A percentile compares a stretch with the other conserved stretches of the same genome.
Conservation (phyloP, 92 coral and sea anemone species). For the Zoanthus gigantus region DNA sequence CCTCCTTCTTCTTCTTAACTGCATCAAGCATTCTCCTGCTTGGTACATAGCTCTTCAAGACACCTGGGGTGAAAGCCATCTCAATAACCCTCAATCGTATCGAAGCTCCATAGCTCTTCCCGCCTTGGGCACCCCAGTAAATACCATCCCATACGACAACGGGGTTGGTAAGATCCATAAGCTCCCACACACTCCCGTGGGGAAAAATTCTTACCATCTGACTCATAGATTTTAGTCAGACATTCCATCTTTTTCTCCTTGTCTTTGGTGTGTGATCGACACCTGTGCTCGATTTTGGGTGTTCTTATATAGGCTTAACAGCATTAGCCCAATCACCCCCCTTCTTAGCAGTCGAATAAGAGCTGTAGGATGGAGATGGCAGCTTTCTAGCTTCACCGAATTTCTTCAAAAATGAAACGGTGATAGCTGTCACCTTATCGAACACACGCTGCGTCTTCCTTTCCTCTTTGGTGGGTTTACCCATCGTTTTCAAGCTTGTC, state of each 20-base stretch:
- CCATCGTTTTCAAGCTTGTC: not conserved
- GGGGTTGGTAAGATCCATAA: not conserved
- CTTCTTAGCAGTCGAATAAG: not conserved
- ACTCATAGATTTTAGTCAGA: not conserved
- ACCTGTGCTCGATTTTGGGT: not conserved
- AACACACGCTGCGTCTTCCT: not conserved
- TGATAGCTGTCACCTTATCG: not conserved
- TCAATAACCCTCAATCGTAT: not conserved
- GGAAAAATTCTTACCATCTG: not conserved
- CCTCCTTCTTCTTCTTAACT: too few relatives aligned
- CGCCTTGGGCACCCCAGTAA: conserved; percentile 13
- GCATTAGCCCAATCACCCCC: too few relatives aligned
- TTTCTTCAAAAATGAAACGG: not conserved
- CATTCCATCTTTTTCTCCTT: not conserved
- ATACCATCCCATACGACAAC: conserved; percentile 14
- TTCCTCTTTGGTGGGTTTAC: not conserved
- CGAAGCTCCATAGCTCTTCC: conserved; percentile 13
- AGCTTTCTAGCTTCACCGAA: not conserved
- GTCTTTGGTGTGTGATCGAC: not conserved
- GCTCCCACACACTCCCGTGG: not conserved
- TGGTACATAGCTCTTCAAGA: too few relatives aligned
- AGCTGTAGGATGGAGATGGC: not conserved
- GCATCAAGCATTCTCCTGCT: too few relatives aligned
- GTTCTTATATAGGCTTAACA: not conserved
- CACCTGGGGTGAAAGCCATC: not conserved